Evolutionary conservation across 1,140 invertebrate species (phyloP), one percentile per base, ranked within the genome.

Genomic region (Lepidostoma basale): DNA sequence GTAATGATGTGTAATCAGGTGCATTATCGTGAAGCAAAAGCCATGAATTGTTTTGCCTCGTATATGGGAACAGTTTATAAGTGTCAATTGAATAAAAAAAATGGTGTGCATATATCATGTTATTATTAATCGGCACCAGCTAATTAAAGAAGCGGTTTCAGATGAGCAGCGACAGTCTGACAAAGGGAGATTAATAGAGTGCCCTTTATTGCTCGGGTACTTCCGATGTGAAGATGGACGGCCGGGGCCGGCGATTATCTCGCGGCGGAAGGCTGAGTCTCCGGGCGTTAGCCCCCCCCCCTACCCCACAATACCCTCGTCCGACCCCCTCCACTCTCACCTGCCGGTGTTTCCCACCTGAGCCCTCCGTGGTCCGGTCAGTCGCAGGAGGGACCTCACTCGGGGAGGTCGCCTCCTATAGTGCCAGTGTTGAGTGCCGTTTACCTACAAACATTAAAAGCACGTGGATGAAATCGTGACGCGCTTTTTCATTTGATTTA

Each of bases 201-300:
- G n/a, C n/a, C n/a, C n/a, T n/a, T n/a, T n/a, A n/a, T n/a, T n/a
- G n/a, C n/a, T n/a, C n/a, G n/a, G n/a, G n/a, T n/a, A n/a, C n/a
- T n/a, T n/a, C n/a, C n/a, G n/a, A n/a, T n/a, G n/a, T n/a, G n/a
- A n/a, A n/a, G n/a, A n/a, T 33, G 12, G 16, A 40, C 10, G 36
- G 36, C 12, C 16, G 22, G 49, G 30, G 49, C 25, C 49, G 40
- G 56, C 22, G 56, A 60, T n/a, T n/a, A n/a, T n/a, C n/a, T n/a
- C n/a, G n/a, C 49, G 16, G 49, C 12, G 26, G 23, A 23, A 16
- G 10, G n/a, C 14, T 16, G 14, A 54, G n/a, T n/a, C n/a, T n/a
- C n/a, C n/a, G 64, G 64, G 23, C 54, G 64, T 67, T 67, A 67
- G 63, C 64, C 64, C 40, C 36, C 39, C 10, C 36, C 54, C 23